phyloP scores from a whole-genome alignment of 2,113 vertebrate species.

The Eulemur macaco region DNA sequence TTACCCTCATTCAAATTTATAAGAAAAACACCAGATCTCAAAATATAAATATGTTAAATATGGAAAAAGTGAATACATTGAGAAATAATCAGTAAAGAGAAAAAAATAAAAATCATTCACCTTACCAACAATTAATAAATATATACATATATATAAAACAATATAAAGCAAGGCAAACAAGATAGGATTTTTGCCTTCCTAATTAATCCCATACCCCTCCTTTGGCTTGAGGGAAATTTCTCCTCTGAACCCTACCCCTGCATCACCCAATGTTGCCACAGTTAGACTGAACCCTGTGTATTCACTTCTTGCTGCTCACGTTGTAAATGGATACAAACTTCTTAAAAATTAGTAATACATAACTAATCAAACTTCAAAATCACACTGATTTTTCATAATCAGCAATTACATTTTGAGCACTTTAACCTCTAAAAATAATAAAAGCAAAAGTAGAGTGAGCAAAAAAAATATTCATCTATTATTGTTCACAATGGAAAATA shows the following conservation, averaged over 20 bases:
- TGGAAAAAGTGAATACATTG: not conserved
- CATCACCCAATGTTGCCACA: accelerated
- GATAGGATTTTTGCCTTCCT: not conserved
- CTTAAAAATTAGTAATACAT: not conserved
- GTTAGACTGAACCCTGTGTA: not conserved
- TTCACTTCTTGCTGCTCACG: not conserved
- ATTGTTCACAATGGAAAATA: not conserved
- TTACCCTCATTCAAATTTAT: constrained; percentile 5
- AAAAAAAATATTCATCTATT: not conserved
- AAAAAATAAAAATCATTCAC: not conserved
- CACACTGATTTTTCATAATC: not conserved
- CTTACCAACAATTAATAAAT: not conserved
- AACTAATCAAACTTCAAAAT: not conserved
- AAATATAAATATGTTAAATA: constrained; percentile 53
- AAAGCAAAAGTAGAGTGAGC: not conserved
- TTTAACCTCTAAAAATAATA: not conserved
- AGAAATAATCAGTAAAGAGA: not conserved
- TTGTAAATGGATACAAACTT: not conserved
- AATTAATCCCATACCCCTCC: not conserved
- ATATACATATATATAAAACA: not conserved
- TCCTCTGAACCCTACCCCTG: no score
- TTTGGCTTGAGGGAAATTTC: no score
- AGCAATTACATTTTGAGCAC: not conserved
- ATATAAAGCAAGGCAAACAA: not conserved
- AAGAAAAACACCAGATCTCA: constrained; percentile 35